These are phyloP conservation scores for Epizoanthus stellaris DNA, from an alignment of 92 coral and sea anemone genomes.

Conservation along the genomic window DNA sequence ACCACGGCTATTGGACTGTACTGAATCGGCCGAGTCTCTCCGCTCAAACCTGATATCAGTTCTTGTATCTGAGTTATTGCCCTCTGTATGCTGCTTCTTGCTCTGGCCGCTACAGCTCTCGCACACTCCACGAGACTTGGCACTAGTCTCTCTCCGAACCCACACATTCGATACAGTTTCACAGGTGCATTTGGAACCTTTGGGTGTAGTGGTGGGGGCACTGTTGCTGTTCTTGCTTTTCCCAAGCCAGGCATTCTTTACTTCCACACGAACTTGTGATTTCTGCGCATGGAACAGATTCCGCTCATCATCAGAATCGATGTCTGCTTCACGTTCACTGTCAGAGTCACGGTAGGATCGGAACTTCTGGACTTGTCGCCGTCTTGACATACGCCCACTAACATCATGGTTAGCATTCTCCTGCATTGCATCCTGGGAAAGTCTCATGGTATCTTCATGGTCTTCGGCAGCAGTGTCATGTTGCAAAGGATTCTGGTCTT, in stretches of 20 bases:
- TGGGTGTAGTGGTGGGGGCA: conserved; percentile 39
- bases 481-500: conserved; percentile 33
- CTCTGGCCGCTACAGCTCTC: conserved; percentile 51
- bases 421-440: conserved; percentile 35
- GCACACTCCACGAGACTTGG: conserved; percentile 49
- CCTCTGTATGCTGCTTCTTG: conserved; percentile 22
- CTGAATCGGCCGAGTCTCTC: conserved; percentile 69
- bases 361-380: conserved; percentile 69
- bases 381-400: conserved; percentile 44
- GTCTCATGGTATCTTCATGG: neutral
- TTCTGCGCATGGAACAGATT: conserved; percentile 66
- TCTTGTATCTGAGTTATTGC: conserved; percentile 29
- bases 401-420: conserved; percentile 52
- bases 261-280: conserved; percentile 50
- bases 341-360: conserved; percentile 84
- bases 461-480: conserved; percentile 19
- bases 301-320: conserved; percentile 83
- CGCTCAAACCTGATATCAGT: conserved; percentile 69
- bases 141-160: conserved; percentile 60
- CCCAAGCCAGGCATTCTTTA: conserved; percentile 83
- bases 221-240: conserved; percentile 43
- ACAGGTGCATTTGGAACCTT: conserved; percentile 69
- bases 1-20: conserved; percentile 68
- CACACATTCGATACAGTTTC: conserved; percentile 75
- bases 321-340: conserved; percentile 83